These are phyloP conservation scores for Platichthys stellatus DNA, from an alignment of 2,113 vertebrate species.

Conservation along the genomic window DNA sequence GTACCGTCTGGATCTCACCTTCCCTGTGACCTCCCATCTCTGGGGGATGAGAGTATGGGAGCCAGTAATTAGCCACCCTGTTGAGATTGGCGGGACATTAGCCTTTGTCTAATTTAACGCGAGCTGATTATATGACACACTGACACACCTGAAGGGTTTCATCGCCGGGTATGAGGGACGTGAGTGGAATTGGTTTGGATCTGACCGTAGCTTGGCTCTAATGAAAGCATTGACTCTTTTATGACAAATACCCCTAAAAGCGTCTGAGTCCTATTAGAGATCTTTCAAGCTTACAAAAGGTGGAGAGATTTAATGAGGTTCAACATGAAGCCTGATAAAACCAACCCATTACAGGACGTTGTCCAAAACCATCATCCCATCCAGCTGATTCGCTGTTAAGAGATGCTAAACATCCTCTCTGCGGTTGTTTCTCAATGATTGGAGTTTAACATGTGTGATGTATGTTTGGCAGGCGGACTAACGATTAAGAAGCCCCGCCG, in stretches of 20 bases:
- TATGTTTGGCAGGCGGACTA: constrained; percentile 41
- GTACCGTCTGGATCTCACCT: constrained; percentile 4
- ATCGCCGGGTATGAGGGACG: constrained; percentile 37
- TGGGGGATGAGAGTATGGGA: constrained; percentile 27
- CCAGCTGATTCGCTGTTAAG: constrained; percentile 23
- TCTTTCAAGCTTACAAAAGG: constrained; percentile 14
- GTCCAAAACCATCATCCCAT: constrained; percentile 14
- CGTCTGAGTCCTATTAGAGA: constrained; percentile 23
- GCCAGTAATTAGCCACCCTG: constrained; percentile 67
- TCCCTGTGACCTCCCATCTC: constrained; percentile 42
- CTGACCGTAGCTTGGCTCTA: not conserved
- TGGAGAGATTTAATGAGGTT: constrained; percentile 43
- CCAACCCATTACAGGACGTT: constrained; percentile 24
- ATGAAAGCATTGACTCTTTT: constrained; percentile 39
- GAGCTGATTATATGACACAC: constrained; percentile 66
- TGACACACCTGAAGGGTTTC: constrained; percentile 73
- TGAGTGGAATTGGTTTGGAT: constrained; percentile 46
- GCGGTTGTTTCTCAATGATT: constrained; percentile 37
- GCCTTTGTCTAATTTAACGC: constrained; percentile 65
- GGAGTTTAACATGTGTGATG: constrained; percentile 52
- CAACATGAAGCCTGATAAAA: constrained; percentile 37
- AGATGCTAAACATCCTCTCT: constrained; percentile 30
- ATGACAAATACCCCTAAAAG: constrained; percentile 37
- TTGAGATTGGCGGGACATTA: constrained; percentile 63
- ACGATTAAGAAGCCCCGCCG: constrained; percentile 45